Base-by-base conservation (phyloP, 2,797 vertebrate species). In the Alexandromys oeconomus region DNA sequence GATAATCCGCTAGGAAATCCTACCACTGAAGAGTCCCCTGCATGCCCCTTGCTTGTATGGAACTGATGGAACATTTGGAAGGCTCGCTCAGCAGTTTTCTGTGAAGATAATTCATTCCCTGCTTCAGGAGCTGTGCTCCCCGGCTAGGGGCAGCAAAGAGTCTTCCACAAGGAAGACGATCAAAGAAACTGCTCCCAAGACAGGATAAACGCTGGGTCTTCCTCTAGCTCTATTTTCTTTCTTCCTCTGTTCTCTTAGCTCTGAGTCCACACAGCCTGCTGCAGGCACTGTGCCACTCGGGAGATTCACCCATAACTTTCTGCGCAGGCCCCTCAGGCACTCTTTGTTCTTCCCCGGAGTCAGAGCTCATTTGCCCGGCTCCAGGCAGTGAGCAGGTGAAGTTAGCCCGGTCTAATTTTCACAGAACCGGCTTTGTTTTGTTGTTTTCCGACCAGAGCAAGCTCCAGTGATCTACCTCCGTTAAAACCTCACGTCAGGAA, bases 361-460 rank as follows among this genome's bases (percentile, higher is more conserved):
- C 85, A 51, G 65, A 67, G 67, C 37, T 78, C 65, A 34, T 48
- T 73, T 67, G 31, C 2, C 14, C 2, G 40, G 86, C 61, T 40
- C 74, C 87, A 63, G 65, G n/a, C 87, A 59, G 46, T 67, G 74
- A 88, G 51, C 92, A 93, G 81, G 78, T 82, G 48, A 90, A 81
- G 63, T 77, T 46, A 80, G 40, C 69, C 34, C 23, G 57, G 27
- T 59, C 19, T 86, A 14, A 92, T 92, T 90, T 63, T n/a, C 43
- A 69, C 88, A 88, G 81, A 46, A 46, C 37, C 21, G 6, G 12
- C 93, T 80, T 37, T 77, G 31, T 34, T 82, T 40, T 73, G 54
- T 23, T 86, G 84, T 85, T 87, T 89, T 43, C 71, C 5, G 48
- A 69, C 59, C 46, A 73, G 19, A 89, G 31, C 40, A 73, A 96